Percentiles rank a stretch among this genome's conserved stretches.
Evolutionary conservation across 1,140 invertebrate genomes (phyloP).

Genomic region (Orchestia grillus): DNA sequence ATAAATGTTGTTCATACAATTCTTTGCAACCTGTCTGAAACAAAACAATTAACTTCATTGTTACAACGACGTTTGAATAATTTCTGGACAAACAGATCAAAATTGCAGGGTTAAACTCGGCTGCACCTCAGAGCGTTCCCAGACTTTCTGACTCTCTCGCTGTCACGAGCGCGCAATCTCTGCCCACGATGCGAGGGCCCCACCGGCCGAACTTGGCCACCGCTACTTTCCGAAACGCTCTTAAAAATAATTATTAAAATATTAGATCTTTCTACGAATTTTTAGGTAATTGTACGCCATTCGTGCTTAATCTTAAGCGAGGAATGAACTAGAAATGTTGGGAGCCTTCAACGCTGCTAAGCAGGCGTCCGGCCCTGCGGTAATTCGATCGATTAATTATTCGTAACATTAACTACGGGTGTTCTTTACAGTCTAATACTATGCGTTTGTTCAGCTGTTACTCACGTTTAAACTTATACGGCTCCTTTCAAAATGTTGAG

Average conservation of each 20-base stretch:
- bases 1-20: too few species aligned
- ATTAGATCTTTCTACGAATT: too few species aligned
- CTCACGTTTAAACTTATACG: background rate
- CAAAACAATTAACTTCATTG: too few species aligned
- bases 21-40: too few species aligned
- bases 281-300: background rate
- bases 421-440: background rate
- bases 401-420: background rate
- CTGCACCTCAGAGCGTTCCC: too few species aligned
- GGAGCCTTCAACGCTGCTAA: constrained; percentile 5
- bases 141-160: too few species aligned
- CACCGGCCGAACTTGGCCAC: background rate
- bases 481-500: background rate
- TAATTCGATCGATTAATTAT: background rate
- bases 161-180: background rate
- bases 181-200: background rate
- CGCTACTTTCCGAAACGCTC: background rate
- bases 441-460: background rate
- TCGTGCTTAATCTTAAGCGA: background rate
- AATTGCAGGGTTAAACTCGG: too few species aligned
- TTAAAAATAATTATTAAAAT: background rate
- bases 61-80: too few species aligned
- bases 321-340: background rate
- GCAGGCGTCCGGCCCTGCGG: background rate
- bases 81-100: too few species aligned